These are phyloP conservation scores for Thoracochromis brauschi DNA, from an alignment of 2,113 vertebrate genomes.

Conservation along the genomic window DNA sequence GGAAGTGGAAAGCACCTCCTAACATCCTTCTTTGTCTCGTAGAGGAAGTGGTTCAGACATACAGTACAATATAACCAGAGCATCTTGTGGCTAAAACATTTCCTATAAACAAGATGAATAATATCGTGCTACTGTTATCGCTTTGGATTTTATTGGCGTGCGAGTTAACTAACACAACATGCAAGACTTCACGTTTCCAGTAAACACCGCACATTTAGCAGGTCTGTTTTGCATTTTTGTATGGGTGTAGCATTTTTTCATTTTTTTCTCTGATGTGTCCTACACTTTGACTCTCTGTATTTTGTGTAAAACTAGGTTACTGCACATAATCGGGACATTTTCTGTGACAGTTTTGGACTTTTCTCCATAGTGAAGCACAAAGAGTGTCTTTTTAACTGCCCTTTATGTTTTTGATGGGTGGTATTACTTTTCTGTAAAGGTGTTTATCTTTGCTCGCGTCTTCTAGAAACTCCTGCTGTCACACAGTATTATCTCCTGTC, in stretches of 20 bases:
- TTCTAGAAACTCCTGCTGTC: neutral
- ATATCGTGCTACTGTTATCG: neutral
- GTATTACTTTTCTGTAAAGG: neutral
- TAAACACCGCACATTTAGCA: neutral
- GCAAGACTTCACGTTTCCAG: neutral
- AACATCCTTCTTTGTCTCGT: neutral
- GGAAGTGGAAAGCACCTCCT: constrained; percentile 30
- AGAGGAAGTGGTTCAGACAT: constrained; percentile 48
- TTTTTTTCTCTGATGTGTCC: neutral
- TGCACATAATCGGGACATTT: neutral
- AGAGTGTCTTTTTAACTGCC: neutral
- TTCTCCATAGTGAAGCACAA: neutral
- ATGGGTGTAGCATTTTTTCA: neutral
- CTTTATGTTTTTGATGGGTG: neutral
- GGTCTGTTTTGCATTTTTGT: neutral
- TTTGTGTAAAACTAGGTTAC: neutral
- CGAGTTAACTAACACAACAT: neutral
- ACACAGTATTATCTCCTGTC: neutral
- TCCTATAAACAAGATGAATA: neutral
- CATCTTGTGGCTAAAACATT: neutral
- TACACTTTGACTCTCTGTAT: neutral
- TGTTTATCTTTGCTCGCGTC: neutral
- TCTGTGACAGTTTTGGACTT: rapidly evolving
- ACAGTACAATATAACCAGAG: neutral
- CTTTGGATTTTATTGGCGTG: neutral